Evolutionary conservation across 2,113 vertebrate genomes (phyloP).

Genomic region (Callaeas wilsoni): DNA sequence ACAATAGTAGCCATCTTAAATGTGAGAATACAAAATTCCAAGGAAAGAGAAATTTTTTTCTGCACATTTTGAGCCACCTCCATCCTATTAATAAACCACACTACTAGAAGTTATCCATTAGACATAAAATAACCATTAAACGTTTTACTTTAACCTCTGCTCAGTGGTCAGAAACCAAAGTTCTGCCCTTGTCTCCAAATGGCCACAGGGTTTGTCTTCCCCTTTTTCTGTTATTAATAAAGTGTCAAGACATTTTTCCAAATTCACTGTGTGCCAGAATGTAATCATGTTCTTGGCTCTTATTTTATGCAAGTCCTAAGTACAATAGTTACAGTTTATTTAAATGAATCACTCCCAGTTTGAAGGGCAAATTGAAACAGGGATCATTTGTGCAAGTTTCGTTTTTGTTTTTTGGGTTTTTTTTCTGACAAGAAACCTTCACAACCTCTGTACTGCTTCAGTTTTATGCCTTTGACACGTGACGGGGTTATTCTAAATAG

Average conservation of each 20-base stretch:
- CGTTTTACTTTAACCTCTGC: not conserved
- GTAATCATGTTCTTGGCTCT: not conserved
- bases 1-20: not conserved
- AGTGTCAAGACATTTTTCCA: not conserved
- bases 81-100: not conserved
- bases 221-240: not conserved
- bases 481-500: not conserved
- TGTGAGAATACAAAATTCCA: not conserved
- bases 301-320: not conserved
- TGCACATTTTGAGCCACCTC: not conserved
- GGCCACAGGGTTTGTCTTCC: not conserved
- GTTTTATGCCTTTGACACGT: not conserved
- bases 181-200: not conserved
- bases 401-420: not conserved
- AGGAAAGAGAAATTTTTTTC: not conserved
- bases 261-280: not conserved
- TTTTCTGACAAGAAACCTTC: not conserved
- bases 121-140: not conserved
- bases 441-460: not conserved
- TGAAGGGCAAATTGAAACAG: not conserved
- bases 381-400: not conserved
- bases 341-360: not conserved
- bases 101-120: not conserved
- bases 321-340: not conserved
- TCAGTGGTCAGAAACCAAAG: not conserved